Base-by-base conservation (phyloP, 1,140 invertebrate genomes). In the Sesamia nonagrioides region DNA sequence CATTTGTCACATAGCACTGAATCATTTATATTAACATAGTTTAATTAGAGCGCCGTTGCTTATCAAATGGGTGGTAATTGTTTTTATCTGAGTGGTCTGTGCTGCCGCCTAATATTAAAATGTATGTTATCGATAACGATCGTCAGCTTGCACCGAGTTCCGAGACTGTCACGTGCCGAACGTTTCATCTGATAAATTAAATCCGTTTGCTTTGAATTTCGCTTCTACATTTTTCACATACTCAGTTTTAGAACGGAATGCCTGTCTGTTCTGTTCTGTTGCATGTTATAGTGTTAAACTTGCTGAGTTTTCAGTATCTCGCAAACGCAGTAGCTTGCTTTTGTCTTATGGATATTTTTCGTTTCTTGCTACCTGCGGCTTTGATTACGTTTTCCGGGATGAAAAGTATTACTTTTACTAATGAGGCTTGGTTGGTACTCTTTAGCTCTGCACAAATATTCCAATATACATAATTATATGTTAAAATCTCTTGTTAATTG, bases 81-180 rank as follows among this genome's bases (percentile, higher is more conserved):
- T 84, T 84, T 84, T 81, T 82, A 18, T 72, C 37, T 74, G 72
- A 52, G 33, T 77, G 82, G 73, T 17, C 6, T 33, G 15, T 66
- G 52, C 52, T 54, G 69, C 63, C 61, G 48, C 68, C 81, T 76
- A 86, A 88, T 91, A 91, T 89, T 88, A 89, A 90, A 92, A 90
- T 89, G 86, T 88, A 88, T 88, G 85, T 82, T 86, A 89, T 87
- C 88, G 85, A 88, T 85, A 79, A 56, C 76, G 74, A 81, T 74
- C 77, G 80, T 35, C 77, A 82, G 76, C 77, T 81, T 78, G 80
- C 80, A 78, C 50, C 68, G 50, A 27, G 21, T 66, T 48, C 63
- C 72, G 58, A 17, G 33, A n/a, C 40, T 69, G 75, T 78, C 75
- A 81, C 76, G 69, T 78, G 76, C 61, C 72, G 54, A 78, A 40